Percentiles rank a stretch among this genome's conserved stretches.
Evolutionary conservation across 2,888 invertebrate species (phyloP).

Genomic region (Amphimallon solstitiale): DNA sequence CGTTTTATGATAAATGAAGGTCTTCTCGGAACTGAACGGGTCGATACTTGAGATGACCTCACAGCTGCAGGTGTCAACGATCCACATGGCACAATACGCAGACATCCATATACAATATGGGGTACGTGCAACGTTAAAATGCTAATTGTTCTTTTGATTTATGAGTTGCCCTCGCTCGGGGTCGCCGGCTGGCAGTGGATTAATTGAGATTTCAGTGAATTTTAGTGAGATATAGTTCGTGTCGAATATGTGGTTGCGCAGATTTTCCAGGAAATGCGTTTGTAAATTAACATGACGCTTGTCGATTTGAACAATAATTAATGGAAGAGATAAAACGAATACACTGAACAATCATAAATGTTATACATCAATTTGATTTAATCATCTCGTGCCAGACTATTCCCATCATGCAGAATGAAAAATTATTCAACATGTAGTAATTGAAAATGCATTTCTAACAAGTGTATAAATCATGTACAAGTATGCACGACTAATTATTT

Average conservation of each 20-base stretch:
- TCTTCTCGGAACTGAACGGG: conserved; percentile 32
- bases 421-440: too few relatives aligned
- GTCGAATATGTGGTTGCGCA: not conserved
- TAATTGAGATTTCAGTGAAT: conserved; percentile 24
- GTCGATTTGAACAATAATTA: too few relatives aligned
- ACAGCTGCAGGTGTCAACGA: conserved; percentile 36
- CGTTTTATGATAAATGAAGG: conserved; percentile 30
- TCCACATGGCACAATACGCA: conserved; percentile 21
- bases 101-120: not conserved
- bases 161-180: conserved; percentile 4
- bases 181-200: not conserved
- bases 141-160: conserved; percentile 23
- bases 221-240: not conserved
- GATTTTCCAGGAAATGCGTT: not conserved
- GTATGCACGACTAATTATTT: too few relatives aligned
- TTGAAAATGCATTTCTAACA: too few relatives aligned
- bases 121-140: conserved; percentile 7
- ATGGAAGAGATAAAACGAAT: too few relatives aligned
- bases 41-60: conserved; percentile 29
- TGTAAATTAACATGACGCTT: not conserved
- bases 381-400: too few relatives aligned
- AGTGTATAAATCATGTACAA: too few relatives aligned
- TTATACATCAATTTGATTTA: too few relatives aligned
- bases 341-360: too few relatives aligned
- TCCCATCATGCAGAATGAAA: too few relatives aligned